A percentile compares a stretch with the other conserved stretches of the same genome.
These are phyloP conservation scores for Daphoenositta chrysoptera DNA, from an alignment of 2,113 vertebrate species.

Conservation along the genomic window DNA sequence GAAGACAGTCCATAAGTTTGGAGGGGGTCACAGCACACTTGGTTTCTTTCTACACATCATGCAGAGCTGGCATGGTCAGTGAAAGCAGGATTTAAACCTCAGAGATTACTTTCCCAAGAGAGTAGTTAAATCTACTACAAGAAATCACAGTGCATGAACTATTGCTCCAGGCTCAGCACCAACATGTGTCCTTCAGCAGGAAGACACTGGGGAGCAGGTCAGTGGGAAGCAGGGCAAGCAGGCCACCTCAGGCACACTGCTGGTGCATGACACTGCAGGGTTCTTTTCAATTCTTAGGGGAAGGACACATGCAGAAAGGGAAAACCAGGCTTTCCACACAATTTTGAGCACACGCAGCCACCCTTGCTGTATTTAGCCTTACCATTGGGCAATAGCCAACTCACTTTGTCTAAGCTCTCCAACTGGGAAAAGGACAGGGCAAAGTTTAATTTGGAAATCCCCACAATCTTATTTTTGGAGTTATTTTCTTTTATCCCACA, in stretches of 20 bases:
- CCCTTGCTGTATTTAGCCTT: slow-evolving; percentile 40
- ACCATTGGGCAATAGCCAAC: slow-evolving; percentile 19
- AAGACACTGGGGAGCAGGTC: neutral
- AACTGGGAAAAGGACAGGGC: slow-evolving; percentile 43
- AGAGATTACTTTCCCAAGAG: neutral
- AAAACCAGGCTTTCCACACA: slow-evolving; percentile 22
- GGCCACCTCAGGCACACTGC: neutral
- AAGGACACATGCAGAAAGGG: slow-evolving; percentile 10
- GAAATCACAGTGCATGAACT: neutral
- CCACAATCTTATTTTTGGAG: neutral
- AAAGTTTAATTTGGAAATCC: slow-evolving; percentile 48
- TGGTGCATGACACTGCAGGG: neutral
- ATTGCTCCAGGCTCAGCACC: neutral
- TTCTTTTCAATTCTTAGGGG: neutral
- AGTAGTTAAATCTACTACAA: slow-evolving; percentile 17
- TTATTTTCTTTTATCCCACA: neutral
- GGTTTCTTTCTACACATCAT: neutral
- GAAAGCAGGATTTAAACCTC: slow-evolving; percentile 18
- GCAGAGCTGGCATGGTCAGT: slow-evolving; percentile 37
- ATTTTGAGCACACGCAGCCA: neutral
- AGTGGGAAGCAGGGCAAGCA: slow-evolving; percentile 7
- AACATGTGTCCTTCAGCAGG: neutral
- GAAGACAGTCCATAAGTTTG: neutral
- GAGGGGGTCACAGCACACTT: neutral
- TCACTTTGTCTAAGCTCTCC: slow-evolving; percentile 49